Conservation (phyloP, 2,113 vertebrate genomes). For the Helogale parvula region DNA sequence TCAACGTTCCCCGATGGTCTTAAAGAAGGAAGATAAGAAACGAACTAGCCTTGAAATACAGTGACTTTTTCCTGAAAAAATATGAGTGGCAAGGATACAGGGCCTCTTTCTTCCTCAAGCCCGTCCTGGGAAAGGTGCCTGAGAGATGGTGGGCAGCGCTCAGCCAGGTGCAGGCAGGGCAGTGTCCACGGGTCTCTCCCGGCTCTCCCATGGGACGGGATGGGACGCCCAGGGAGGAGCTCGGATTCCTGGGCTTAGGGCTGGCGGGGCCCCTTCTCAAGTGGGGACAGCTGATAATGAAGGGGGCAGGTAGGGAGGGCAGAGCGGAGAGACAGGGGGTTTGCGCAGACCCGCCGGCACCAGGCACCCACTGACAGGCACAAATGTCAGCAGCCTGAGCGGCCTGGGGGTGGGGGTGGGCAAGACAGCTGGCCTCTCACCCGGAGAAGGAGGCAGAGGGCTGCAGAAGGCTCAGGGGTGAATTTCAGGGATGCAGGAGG, state of each 20-base stretch:
- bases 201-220: not conserved
- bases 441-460: not conserved
- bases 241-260: not conserved
- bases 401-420: not conserved
- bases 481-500: not conserved
- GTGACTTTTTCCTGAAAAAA: not conserved
- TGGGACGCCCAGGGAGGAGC: fast-evolving
- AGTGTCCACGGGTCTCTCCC: not conserved
- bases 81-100: not conserved
- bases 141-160: not conserved
- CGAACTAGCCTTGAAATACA: not conserved
- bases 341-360: not conserved
- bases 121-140: not conserved
- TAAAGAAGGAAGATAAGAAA: not conserved
- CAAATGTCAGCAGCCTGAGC: not conserved
- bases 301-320: fast-evolving
- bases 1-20: not conserved
- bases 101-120: not conserved
- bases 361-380: not conserved
- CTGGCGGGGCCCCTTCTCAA: not conserved
- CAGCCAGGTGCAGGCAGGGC: fast-evolving
- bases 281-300: constrained; percentile 22
- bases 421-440: not conserved
- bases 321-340: not conserved
- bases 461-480: not conserved